These are phyloP conservation scores for Anthoscopus minutus DNA, from an alignment of 2,113 vertebrate species.

Conservation along the genomic window DNA sequence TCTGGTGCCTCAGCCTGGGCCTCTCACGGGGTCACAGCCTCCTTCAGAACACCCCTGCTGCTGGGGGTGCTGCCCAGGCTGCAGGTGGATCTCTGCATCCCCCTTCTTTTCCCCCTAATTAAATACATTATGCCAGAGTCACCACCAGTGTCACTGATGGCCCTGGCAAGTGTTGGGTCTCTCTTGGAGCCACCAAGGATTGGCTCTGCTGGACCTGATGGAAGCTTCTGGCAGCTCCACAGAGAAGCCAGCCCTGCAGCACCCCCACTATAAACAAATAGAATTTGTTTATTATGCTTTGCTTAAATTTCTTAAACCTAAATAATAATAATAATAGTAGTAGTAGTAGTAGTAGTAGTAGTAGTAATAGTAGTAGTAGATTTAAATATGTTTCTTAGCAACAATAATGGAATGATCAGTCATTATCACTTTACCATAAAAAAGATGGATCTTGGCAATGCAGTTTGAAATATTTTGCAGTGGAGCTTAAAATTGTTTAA, in stretches of 20 bases:
- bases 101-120: not conserved
- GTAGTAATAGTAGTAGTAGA: not conserved
- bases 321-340: not conserved
- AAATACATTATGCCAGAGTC: not conserved
- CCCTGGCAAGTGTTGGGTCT: not conserved
- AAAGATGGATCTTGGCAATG: not conserved
- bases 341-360: not conserved
- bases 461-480: not conserved
- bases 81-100: not conserved
- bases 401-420: not conserved
- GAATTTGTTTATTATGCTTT: not conserved
- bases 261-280: not conserved
- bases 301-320: rapidly evolving
- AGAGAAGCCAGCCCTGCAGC: not conserved
- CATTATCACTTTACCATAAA: not conserved
- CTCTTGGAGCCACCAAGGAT: not conserved
- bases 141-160: not conserved
- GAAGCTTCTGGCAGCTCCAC: not conserved
- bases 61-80: not conserved
- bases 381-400: not conserved
- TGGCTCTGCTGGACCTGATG: not conserved
- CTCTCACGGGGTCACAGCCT: not conserved
- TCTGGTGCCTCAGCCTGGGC: rapidly evolving
- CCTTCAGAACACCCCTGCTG: not conserved
- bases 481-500: not conserved